Base-by-base conservation (phyloP, 2,113 vertebrate genomes). In the Anguilla japonica region DNA sequence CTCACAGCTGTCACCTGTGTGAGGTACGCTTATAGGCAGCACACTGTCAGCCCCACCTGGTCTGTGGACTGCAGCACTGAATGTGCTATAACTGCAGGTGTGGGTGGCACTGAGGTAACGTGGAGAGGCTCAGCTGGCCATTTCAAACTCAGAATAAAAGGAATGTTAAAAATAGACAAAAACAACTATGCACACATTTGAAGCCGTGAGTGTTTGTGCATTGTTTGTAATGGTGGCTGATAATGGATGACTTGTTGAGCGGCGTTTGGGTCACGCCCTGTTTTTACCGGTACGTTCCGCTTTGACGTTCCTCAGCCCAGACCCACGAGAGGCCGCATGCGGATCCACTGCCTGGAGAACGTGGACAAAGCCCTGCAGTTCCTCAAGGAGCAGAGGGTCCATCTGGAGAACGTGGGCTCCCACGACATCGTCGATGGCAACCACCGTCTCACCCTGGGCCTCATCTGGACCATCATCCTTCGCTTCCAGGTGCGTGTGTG, bases 351-450 rank as follows among this genome's bases (percentile, higher is more conserved):
- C 6, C 90, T 99, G 93, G 98, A 99, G 92, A 99, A 99, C 0
- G 98, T 99, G 79, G 98, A 99, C 93, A 99, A 99, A 89, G 97
- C 98, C 0, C 89, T 99, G 88, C 98, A 99, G 95, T 99, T 99
- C 93, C 96, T 99, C 29, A 99, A 99, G 93, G 98, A 99, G 90
- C 98, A 99, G 90, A 94, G 97, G 0, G 98, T 99, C 15, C 98
- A 99, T 89, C 93, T 99, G 92, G 98, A 99, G 93, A 99, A 99
- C 8, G 97, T 99, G 15, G 98, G 98, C 18, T 99, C 98, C 0
- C 98, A 99, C 0, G 98, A 99, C 94, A 99, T 99, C 0, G 98
- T 99, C 53, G 98, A 99, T 0, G 98, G 98, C 43, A 99, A 99
- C 93, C 98, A 98, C 88, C 96, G 98, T 20, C 97, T 99, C 83